Percentiles rank a stretch among this genome's conserved stretches.
Conservation (phyloP, 2,888 invertebrate species). For the Xylophagus ater region DNA sequence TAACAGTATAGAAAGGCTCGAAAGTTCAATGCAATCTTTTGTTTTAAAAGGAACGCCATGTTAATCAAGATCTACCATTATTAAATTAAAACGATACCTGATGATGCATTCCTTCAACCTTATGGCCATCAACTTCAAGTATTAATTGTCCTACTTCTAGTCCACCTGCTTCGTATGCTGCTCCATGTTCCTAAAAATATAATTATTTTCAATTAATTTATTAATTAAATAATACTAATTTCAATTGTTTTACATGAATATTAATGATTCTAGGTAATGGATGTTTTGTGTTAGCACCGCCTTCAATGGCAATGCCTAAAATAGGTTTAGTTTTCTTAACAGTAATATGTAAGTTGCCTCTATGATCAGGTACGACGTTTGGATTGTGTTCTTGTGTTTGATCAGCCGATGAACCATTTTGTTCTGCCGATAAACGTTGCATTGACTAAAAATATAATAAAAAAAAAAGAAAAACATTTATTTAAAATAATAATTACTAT, state of each 20-base stretch:
- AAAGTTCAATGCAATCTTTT: too few species aligned
- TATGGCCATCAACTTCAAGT: slow-evolving; percentile 77
- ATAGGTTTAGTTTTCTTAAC: slow-evolving; percentile 90
- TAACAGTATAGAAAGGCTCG: too few species aligned
- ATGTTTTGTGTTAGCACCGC: slow-evolving; percentile 92
- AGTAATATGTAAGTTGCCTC: slow-evolving; percentile 77
- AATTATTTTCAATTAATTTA: slow-evolving; percentile 20
- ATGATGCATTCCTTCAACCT: slow-evolving; percentile 70
- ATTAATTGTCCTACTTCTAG: slow-evolving; percentile 91
- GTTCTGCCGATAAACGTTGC: slow-evolving; percentile 57
- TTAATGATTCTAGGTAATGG: slow-evolving; percentile 90
- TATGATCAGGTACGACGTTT: slow-evolving; percentile 70
- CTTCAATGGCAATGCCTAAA: slow-evolving; percentile 93
- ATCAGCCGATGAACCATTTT: slow-evolving; percentile 44
- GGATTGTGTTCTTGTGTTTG: slow-evolving; percentile 44
- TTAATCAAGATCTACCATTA: too few species aligned
- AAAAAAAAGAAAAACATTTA: slow-evolving; percentile 1
- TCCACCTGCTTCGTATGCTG: slow-evolving; percentile 85
- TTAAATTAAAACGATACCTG: slow-evolving; percentile 39
- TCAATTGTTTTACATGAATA: slow-evolving; percentile 92
- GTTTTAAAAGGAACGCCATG: too few species aligned
- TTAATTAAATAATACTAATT: neutral
- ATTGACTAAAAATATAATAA: slow-evolving; percentile 46
- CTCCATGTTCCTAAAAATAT: slow-evolving; percentile 71
- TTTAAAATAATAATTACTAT: neutral